Percentiles rank a stretch among this genome's conserved stretches.
phyloP scores from a whole-genome alignment of 2,888 invertebrate genomes.

The Dimorphilus gyrociliatus region DNA sequence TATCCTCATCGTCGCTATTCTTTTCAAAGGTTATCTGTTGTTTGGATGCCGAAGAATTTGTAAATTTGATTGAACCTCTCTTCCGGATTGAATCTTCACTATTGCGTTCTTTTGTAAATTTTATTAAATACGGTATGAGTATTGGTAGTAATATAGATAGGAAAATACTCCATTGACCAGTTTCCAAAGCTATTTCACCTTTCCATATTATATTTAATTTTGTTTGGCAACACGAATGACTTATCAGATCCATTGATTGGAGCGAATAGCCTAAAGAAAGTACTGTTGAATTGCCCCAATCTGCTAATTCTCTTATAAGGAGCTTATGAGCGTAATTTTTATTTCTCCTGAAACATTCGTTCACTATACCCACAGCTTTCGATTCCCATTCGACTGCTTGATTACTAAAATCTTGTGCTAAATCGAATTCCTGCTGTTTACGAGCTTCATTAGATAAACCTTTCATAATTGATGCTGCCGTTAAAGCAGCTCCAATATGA shows the following conservation, averaged over 20 bases:
- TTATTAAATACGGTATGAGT: too few species aligned
- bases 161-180: constrained; percentile 26
- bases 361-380: constrained; percentile 24
- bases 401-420: constrained; percentile 18
- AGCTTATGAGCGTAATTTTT: constrained; percentile 23
- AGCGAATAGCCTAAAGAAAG: constrained; percentile 26
- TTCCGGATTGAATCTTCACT: constrained; percentile 2
- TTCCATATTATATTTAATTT: constrained; percentile 36
- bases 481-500: constrained; percentile 29
- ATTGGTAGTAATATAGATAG: too few species aligned
- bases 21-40: constrained; percentile 6
- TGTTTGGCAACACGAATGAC: constrained; percentile 32
- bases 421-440: constrained; percentile 28
- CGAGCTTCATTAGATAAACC: constrained; percentile 20
- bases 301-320: constrained; percentile 18
- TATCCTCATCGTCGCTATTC: too few species aligned
- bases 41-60: too few species aligned
- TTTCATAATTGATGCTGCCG: constrained; percentile 24
- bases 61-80: neutral
- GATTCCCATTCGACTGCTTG: constrained; percentile 26
- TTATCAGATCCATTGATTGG: constrained; percentile 33
- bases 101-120: neutral
- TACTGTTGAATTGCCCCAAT: constrained; percentile 25
- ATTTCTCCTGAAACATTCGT: constrained; percentile 26
- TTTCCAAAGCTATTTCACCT: constrained; percentile 32